These are phyloP conservation scores for Pterocles orientalis DNA, from an alignment of 2,113 vertebrate genomes.

Conservation along the genomic window DNA sequence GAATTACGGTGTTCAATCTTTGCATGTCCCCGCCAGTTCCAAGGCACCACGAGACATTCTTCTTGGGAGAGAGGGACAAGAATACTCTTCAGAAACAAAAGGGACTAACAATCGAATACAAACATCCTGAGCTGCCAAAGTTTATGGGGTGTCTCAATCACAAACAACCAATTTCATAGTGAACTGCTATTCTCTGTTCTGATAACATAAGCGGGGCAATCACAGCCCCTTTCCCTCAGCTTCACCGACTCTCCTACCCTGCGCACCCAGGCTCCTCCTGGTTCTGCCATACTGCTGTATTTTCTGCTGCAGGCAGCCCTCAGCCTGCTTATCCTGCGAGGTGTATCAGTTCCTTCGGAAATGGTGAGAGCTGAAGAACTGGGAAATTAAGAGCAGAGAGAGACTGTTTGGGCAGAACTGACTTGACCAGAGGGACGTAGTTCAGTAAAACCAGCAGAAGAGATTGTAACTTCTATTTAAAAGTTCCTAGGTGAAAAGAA, in stretches of 20 bases:
- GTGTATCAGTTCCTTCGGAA: neutral
- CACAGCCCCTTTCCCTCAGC: neutral
- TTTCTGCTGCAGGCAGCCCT: neutral
- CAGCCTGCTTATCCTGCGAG: neutral
- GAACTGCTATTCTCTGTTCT: neutral
- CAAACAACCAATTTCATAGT: neutral
- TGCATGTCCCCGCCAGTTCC: neutral
- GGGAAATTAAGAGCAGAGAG: neutral
- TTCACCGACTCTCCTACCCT: neutral
- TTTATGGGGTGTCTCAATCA: neutral
- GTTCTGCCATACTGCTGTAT: neutral
- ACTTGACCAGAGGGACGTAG: neutral
- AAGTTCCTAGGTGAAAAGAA: neutral
- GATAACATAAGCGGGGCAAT: accelerated
- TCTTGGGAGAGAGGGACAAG: neutral
- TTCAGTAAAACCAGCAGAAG: neutral
- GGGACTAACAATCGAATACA: neutral
- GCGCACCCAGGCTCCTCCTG: neutral
- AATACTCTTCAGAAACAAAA: neutral
- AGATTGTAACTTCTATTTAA: neutral
- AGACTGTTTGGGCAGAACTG: neutral
- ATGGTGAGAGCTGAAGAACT: neutral
- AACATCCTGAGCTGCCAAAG: neutral
- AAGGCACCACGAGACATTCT: accelerated
- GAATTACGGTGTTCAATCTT: too few species aligned